Conservation (phyloP, 1,140 invertebrate genomes). For the Pogonognathellus flavescens region DNA sequence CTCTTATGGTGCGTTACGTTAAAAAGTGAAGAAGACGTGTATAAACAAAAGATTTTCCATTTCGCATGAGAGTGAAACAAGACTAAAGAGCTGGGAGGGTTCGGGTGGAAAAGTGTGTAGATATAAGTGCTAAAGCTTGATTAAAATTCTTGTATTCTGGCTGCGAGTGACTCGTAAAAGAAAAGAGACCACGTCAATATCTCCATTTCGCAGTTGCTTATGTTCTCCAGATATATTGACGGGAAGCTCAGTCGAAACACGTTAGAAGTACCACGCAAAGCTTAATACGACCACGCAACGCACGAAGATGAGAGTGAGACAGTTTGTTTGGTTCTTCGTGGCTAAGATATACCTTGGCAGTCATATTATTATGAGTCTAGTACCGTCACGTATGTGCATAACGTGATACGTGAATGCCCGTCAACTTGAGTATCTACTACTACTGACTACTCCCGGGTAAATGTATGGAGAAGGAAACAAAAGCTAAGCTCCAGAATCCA, state of each 20-base stretch:
- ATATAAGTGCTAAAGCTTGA: conserved; percentile 11
- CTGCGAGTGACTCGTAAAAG: conserved; percentile 14
- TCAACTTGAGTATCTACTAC: neutral
- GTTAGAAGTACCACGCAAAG: neutral
- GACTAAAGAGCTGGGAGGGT: too few relatives aligned
- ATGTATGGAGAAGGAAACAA: conserved; percentile 20
- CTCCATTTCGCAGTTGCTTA: conserved; percentile 25
- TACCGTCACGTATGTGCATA: too few relatives aligned
- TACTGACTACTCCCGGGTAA: neutral
- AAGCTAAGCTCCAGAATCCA: conserved; percentile 28
- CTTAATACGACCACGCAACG: neutral
- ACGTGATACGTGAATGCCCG: neutral
- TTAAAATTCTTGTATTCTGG: conserved; percentile 31
- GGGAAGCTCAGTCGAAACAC: neutral
- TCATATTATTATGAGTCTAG: too few relatives aligned
- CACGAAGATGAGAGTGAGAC: neutral
- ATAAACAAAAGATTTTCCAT: neutral
- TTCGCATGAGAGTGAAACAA: neutral
- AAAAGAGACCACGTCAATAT: conserved; percentile 24
- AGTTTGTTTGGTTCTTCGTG: too few relatives aligned
- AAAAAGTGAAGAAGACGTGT: neutral
- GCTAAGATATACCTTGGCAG: too few relatives aligned
- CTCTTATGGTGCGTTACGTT: too few relatives aligned
- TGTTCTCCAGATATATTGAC: neutral
- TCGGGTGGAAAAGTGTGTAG: neutral